These are phyloP conservation scores for Buteo buteo DNA, from an alignment of 2,113 vertebrate species.

Conservation along the genomic window DNA sequence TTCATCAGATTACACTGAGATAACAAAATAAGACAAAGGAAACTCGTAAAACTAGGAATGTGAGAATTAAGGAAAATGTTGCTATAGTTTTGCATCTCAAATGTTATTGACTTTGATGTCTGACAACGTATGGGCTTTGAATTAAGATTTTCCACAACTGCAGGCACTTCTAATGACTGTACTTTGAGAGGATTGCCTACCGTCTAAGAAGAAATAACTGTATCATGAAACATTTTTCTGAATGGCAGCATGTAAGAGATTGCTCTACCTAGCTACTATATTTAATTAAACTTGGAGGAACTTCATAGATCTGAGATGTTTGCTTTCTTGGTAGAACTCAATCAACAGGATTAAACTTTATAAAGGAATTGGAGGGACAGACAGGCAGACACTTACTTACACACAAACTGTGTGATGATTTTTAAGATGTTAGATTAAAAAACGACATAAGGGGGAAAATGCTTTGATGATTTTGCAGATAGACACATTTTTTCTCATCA, in stretches of 20 bases:
- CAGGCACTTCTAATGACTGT: not conserved
- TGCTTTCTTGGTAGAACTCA: not conserved
- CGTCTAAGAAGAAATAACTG: not conserved
- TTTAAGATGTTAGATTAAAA: not conserved
- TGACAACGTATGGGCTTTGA: fast-evolving
- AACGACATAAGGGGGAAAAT: not conserved
- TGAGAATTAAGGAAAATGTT: not conserved
- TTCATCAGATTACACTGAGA: not conserved
- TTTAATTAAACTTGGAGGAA: slow-evolving; percentile 4
- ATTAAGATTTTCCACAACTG: not conserved
- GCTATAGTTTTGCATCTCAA: not conserved
- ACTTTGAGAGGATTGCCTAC: not conserved
- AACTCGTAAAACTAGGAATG: not conserved
- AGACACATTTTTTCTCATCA: not conserved
- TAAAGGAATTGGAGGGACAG: not conserved
- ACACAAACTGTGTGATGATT: not conserved
- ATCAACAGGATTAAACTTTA: not conserved
- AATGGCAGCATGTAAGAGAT: not conserved
- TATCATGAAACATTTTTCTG: not conserved
- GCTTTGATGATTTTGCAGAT: not conserved
- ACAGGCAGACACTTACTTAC: not conserved
- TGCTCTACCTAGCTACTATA: not conserved
- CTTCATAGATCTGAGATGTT: not conserved
- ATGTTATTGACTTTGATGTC: not conserved
- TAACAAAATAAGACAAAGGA: not conserved